A percentile compares a stretch with the other conserved stretches of the same genome.
phyloP scores from a whole-genome alignment of 2,797 vertebrate genomes.

The Mergus octosetaceus region DNA sequence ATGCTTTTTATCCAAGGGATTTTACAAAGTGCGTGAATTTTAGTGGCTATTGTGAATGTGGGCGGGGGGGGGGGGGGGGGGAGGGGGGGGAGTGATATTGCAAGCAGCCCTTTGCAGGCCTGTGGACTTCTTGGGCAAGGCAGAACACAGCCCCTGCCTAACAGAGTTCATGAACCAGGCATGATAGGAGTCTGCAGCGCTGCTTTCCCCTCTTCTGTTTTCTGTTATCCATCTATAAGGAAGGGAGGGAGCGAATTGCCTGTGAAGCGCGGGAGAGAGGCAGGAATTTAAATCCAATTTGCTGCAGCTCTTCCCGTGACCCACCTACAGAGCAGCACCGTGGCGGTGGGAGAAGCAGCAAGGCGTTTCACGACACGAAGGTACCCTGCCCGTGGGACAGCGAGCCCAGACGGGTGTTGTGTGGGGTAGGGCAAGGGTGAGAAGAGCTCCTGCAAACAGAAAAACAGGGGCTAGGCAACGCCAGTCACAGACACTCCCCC shows the following conservation, averaged over 20 bases:
- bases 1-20: constrained; percentile 7
- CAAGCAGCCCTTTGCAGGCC: accelerated
- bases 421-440: neutral
- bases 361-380: neutral
- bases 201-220: neutral
- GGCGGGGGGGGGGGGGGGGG: neutral
- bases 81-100: neutral
- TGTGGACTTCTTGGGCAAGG: neutral
- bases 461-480: neutral
- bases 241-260: neutral
- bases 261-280: neutral
- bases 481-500: neutral
- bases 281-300: constrained; percentile 20
- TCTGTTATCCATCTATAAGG: neutral
- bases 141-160: neutral
- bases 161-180: neutral
- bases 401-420: neutral
- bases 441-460: neutral
- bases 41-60: neutral
- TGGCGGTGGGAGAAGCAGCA: neutral
- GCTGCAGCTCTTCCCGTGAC: neutral
- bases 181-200: neutral
- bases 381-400: neutral
- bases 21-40: neutral
- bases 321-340: neutral